Base-by-base conservation (phyloP, 2,888 invertebrate species). In the Andrena minutula region DNA sequence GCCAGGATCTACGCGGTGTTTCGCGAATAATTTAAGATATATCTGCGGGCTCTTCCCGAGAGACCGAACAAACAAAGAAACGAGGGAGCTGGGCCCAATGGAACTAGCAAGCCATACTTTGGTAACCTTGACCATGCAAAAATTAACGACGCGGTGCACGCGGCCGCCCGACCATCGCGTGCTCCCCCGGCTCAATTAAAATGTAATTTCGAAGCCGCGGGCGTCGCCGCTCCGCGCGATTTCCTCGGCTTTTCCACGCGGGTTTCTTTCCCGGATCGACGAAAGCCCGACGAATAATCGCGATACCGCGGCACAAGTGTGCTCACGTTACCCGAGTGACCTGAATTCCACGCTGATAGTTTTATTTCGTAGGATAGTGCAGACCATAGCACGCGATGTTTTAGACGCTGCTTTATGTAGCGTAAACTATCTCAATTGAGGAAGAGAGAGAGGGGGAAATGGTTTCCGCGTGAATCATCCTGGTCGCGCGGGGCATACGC, bases 391-490 rank as follows among this genome's bases (percentile, higher is more conserved):
- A 68, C 75, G 60, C 75, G 51, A 75, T 80, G 61, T 71, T 66
- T 79, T 63, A 35, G 26, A 28, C 49, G 65, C 32, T 32, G 10
- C 64, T 49, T 56, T 58, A 32, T 20, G 60, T 35, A 35, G 47
- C 47, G 63, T 63, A 20, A 58, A 76, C 41, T 16, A 51, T 71
- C 73, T 53, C 30, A 47, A 41, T 49, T 26, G 71, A 53, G 10
- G 12, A 4, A 10, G 10, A 26, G 26, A 23, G 23, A 23, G 23
- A 20, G 51, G 0, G 23, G 16, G 12, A 26, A 64, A 58, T 26
- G 69, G 73, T 77, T 86, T 65, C 53, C 7, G 71, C 72, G 73
- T 88, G 86, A 84, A 82, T 85, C 86, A 82, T 84, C 82, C 51
- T 84, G 84, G 80, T 84, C 86, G 61, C 30, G 63, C 26, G 65